Evolutionary conservation across 2,113 vertebrate genomes (phyloP).

Genomic region (Pygoscelis adeliae): DNA sequence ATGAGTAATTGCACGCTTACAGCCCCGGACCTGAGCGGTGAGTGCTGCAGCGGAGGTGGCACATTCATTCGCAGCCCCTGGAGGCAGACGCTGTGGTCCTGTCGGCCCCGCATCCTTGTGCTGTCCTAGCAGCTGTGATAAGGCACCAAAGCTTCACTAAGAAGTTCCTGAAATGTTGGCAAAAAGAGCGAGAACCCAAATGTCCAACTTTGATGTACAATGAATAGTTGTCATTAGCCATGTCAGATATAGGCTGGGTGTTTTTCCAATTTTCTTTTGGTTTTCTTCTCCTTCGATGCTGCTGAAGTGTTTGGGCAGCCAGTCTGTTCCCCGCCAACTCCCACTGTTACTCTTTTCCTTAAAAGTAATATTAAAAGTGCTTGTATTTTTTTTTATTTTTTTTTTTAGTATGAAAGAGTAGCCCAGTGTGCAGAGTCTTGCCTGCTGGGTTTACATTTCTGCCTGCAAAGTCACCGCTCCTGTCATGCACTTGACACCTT

Average conservation of each 20-base stretch:
- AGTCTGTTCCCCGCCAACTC: not conserved
- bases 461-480: not conserved
- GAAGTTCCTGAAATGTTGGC: not conserved
- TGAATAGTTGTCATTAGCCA: not conserved
- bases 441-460: not conserved
- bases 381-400: not conserved
- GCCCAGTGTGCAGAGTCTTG: not conserved
- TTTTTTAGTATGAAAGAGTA: not conserved
- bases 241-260: not conserved
- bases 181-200: not conserved
- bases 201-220: rapidly evolving
- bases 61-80: not conserved
- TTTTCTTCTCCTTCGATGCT: not conserved
- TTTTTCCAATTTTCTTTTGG: not conserved
- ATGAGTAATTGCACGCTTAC: rapidly evolving
- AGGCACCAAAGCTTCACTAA: not conserved
- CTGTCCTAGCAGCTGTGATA: not conserved
- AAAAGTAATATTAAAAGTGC: not conserved
- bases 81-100: not conserved
- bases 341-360: not conserved
- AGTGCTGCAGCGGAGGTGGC: not conserved
- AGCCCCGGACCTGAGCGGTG: rapidly evolving
- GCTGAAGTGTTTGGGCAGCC: not conserved
- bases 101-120: rapidly evolving
- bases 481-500: not conserved